A percentile compares a stretch with the other conserved stretches of the same genome.
Evolutionary conservation across 2,888 invertebrate species (phyloP).

Genomic region (Meganola albula): DNA sequence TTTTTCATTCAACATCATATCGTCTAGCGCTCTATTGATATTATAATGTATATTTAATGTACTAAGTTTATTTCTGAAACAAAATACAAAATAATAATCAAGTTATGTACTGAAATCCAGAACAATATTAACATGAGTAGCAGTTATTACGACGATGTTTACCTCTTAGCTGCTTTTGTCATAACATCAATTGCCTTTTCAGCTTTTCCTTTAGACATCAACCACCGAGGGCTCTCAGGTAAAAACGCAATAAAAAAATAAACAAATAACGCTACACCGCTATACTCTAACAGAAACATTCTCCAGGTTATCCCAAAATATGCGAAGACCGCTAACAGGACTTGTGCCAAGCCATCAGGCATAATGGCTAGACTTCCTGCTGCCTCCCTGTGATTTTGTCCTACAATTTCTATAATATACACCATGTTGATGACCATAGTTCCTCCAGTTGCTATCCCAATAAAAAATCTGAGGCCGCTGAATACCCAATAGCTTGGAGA

Average conservation of each 20-base stretch:
- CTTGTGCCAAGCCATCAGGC: conserved; percentile 43
- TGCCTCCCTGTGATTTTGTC: conserved; percentile 61
- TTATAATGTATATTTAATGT: conserved; percentile 34
- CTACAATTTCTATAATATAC: conserved; percentile 80
- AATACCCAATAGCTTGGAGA: conserved; percentile 78
- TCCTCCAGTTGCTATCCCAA: conserved; percentile 85
- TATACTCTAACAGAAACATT: conserved; percentile 33
- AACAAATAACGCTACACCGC: conserved; percentile 31
- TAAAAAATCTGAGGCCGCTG: conserved; percentile 79
- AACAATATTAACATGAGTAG: background rate
- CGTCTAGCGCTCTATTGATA: conserved; percentile 30
- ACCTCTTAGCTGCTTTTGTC: conserved; percentile 42
- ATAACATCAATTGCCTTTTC: conserved; percentile 35
- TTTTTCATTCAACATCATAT: conserved; percentile 30
- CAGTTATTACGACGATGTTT: conserved; percentile 1
- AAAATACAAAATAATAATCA: background rate
- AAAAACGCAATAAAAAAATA: conserved; percentile 31
- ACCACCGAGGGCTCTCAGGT: conserved; percentile 53
- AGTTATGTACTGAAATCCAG: background rate
- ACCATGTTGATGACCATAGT: conserved; percentile 77
- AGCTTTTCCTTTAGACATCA: conserved; percentile 39
- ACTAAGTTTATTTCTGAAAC: conserved; percentile 40
- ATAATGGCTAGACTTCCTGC: conserved; percentile 38
- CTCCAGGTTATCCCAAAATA: conserved; percentile 44
- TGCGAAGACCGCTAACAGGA: conserved; percentile 40